Evolutionary conservation across 2,888 invertebrate species (phyloP).

Genomic region (Drosophila putrida): DNA sequence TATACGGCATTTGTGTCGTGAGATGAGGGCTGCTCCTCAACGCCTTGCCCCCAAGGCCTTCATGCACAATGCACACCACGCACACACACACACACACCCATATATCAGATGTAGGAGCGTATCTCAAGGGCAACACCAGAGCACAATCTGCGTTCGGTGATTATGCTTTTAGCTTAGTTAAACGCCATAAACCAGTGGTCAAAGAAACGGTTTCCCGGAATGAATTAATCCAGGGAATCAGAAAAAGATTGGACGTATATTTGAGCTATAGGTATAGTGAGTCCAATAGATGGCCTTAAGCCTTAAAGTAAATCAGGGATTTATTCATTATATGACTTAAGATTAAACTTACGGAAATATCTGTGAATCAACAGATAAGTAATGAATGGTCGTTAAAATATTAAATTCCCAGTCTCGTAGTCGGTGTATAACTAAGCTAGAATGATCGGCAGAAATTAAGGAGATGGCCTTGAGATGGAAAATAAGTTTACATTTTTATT

Average conservation of each 20-base stretch:
- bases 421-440: no score
- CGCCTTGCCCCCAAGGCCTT: conserved; percentile 26
- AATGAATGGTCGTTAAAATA: no score
- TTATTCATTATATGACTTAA: neutral
- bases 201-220: conserved; percentile 58
- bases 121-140: conserved; percentile 63
- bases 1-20: conserved; percentile 80
- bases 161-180: conserved; percentile 62
- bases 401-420: no score
- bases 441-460: no score
- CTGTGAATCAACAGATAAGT: no score
- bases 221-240: conserved; percentile 44
- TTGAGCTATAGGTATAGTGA: conserved; percentile 1
- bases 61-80: conserved; percentile 16
- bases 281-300: neutral
- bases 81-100: conserved; percentile 1
- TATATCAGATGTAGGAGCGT: neutral
- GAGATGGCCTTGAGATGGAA: no score
- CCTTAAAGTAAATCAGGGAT: neutral
- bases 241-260: neutral
- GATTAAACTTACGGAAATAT: neutral
- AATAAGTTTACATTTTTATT: no score
- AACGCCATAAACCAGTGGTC: conserved; percentile 48
- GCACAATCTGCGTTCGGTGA: conserved; percentile 39
- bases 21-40: conserved; percentile 55